Conservation (phyloP, 1,140 invertebrate species). For the Leptonema lineaticorne region DNA sequence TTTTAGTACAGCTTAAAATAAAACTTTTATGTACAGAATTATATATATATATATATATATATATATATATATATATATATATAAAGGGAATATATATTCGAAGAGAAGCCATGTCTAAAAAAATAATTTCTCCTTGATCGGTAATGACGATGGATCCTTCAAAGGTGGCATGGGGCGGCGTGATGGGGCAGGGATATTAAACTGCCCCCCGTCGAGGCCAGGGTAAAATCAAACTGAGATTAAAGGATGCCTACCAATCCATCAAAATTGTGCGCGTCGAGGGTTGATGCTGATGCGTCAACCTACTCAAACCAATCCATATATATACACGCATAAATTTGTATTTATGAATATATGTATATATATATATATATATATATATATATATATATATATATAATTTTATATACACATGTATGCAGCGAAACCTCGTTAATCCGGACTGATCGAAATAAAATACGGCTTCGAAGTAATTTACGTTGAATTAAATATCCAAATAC, state of each 20-base stretch:
- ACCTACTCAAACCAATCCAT: not conserved
- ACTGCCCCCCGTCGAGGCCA: slow-evolving; percentile 37
- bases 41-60: too few relatives aligned
- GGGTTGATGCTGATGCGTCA: slow-evolving; percentile 25
- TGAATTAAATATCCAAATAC: too few relatives aligned
- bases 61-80: too few relatives aligned
- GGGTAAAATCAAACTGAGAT: slow-evolving; percentile 43
- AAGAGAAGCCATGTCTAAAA: slow-evolving; percentile 26
- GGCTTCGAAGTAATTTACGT: too few relatives aligned
- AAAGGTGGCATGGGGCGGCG: slow-evolving; percentile 21
- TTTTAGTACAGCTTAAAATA: not conserved
- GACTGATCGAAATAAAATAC: not conserved
- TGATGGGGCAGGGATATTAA: slow-evolving; percentile 38
- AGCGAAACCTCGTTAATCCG: not conserved
- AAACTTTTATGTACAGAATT: too few relatives aligned
- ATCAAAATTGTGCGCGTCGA: slow-evolving; percentile 36
- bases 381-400: not conserved
- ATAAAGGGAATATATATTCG: too few relatives aligned
- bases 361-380: not conserved
- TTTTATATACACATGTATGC: not conserved
- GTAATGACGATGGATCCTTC: slow-evolving; percentile 26
- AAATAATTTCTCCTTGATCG: slow-evolving; percentile 30
- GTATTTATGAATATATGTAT: too few relatives aligned
- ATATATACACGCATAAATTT: slow-evolving; percentile 3
- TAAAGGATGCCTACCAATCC: slow-evolving; percentile 42